These are phyloP conservation scores for Amphiprion clarkii DNA, from an alignment of 2,797 vertebrate genomes.

Conservation along the genomic window DNA sequence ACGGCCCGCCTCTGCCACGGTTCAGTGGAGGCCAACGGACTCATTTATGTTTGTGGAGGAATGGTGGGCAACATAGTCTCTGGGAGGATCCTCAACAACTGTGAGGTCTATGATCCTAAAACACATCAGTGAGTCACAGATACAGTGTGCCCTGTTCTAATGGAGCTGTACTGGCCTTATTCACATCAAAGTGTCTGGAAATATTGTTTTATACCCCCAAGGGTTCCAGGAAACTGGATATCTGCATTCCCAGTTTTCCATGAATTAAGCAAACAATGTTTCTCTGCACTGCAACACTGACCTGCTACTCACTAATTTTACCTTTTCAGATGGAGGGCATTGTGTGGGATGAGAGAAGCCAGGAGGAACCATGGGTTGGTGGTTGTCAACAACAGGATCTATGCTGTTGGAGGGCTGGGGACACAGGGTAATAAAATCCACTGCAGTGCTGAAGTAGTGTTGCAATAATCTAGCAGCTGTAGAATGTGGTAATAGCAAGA, in stretches of 20 bases:
- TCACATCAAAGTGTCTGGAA: no score
- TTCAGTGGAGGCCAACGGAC: slow-evolving; percentile 93
- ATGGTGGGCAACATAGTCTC: slow-evolving; percentile 97
- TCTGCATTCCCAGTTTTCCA: no score
- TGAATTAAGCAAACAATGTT: not conserved
- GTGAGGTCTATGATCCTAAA: slow-evolving; percentile 95
- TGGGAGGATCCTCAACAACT: slow-evolving; percentile 94
- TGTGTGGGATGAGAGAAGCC: slow-evolving; percentile 95
- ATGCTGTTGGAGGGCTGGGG: slow-evolving; percentile 96
- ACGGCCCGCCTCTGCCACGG: slow-evolving; percentile 96
- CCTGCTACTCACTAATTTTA: not conserved
- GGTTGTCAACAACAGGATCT: slow-evolving; percentile 96
- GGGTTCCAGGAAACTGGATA: not conserved
- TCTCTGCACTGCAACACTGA: not conserved
- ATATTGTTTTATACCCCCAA: no score
- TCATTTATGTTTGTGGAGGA: slow-evolving; percentile 97
- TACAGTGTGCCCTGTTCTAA: not conserved
- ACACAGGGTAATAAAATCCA: slow-evolving; percentile 88
- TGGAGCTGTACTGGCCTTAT: not conserved
- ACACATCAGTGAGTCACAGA: slow-evolving; percentile 90
- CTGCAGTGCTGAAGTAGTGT: not conserved
- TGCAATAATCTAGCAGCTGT: not conserved
- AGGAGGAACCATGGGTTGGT: slow-evolving; percentile 97
- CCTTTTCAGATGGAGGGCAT: slow-evolving; percentile 91
- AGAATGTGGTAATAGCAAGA: no score